Evolutionary conservation across 2,113 vertebrate genomes (phyloP).

Genomic region (Pangasianodon gigas): DNA sequence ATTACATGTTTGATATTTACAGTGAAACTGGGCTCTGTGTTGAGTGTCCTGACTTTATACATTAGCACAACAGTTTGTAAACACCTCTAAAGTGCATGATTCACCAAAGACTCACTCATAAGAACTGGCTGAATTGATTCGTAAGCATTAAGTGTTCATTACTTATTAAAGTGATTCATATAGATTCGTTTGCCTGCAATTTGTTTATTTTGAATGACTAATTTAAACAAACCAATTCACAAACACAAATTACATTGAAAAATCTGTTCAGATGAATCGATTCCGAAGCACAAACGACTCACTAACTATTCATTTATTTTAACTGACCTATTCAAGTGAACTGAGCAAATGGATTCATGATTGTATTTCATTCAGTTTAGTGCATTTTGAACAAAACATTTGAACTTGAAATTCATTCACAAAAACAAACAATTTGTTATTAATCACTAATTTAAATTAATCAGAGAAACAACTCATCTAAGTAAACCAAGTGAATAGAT

Average conservation of each 20-base stretch:
- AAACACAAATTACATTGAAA: not conserved
- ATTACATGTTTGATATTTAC: not conserved
- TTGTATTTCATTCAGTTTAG: not conserved
- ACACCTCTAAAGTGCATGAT: not conserved
- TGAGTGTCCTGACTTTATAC: not conserved
- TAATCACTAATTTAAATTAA: too few species aligned
- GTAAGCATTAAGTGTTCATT: too few species aligned
- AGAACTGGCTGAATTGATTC: not conserved
- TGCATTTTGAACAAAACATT: too few species aligned
- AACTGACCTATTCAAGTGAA: not conserved
- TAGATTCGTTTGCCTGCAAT: not conserved
- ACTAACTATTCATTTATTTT: not conserved
- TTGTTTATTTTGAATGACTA: not conserved
- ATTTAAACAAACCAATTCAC: too few species aligned
- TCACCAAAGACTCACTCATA: not conserved
- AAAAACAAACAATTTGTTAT: too few species aligned
- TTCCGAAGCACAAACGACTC: too few species aligned
- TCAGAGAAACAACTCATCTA: too few species aligned
- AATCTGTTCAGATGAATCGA: not conserved
- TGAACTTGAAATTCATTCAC: too few species aligned
- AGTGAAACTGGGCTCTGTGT: not conserved
- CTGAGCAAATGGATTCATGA: not conserved
- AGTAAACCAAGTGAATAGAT: too few species aligned
- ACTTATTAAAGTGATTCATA: not conserved
- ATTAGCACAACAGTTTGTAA: not conserved